Percentiles rank a stretch among this genome's conserved stretches.
Conservation (phyloP, 2,888 invertebrate genomes). For the Hydriomena furcata region DNA sequence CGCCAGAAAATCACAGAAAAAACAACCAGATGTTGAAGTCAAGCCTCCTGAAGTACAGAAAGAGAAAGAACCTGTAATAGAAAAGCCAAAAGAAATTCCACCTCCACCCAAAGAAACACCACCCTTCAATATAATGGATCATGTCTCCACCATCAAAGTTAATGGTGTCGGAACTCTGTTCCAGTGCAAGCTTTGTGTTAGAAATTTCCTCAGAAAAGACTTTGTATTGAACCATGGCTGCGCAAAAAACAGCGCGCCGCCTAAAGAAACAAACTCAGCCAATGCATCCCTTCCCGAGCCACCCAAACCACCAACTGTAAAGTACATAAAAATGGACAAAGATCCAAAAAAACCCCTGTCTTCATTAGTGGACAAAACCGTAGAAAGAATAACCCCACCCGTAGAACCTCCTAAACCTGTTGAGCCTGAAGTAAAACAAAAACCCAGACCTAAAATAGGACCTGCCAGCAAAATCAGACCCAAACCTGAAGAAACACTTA, state of each 20-base stretch:
- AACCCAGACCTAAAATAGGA: constrained; percentile 67
- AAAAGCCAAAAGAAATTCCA: constrained; percentile 32
- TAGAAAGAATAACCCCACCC: constrained; percentile 20
- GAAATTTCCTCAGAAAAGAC: constrained; percentile 73
- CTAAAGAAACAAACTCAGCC: constrained; percentile 54
- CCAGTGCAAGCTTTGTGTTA: constrained; percentile 74
- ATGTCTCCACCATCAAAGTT: constrained; percentile 73
- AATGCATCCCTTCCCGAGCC: constrained; percentile 49
- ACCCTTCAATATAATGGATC: constrained; percentile 72
- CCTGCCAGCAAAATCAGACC: constrained; percentile 68
- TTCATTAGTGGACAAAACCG: constrained; percentile 36
- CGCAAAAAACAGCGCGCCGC: constrained; percentile 66
- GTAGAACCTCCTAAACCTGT: constrained; percentile 27
- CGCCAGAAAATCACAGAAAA: constrained; percentile 24
- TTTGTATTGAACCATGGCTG: constrained; percentile 70
- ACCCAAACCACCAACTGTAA: constrained; percentile 64
- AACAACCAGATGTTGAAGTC: constrained; percentile 6
- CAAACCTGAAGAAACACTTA: constrained; percentile 22
- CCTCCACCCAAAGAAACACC: constrained; percentile 22
- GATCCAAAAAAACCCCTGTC: constrained; percentile 43
- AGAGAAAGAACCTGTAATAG: constrained; percentile 26
- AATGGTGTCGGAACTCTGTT: constrained; percentile 74
- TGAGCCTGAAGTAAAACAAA: constrained; percentile 42
- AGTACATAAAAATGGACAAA: constrained; percentile 64
- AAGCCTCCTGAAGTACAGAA: constrained; percentile 10